Evolutionary conservation across 2,113 vertebrate genomes (phyloP), one percentile per base, ranked within the genome.

Genomic region (Leuciscus idus): DNA sequence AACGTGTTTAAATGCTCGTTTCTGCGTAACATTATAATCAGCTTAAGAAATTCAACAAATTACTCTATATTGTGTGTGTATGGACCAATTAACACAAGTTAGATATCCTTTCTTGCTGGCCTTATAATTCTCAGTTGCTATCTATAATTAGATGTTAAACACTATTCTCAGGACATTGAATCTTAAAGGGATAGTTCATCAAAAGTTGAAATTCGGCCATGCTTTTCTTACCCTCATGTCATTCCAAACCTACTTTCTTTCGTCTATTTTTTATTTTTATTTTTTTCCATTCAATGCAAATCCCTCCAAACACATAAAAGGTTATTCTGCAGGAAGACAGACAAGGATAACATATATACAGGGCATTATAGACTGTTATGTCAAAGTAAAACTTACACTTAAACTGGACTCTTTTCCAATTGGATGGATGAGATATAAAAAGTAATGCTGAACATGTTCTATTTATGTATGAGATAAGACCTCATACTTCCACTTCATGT

Each of bases 41-140:
- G 43, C 48, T 83, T 52, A 83, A 70, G 10, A 83, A 55, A 83
- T n/a, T 33, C 46, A 66, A 81, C 5, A 50, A 33, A 12, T 55
- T 15, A 10, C 23, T 48, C 11, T 81, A 64, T 46, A 21, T 19
- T 64, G 39, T 64, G 57, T 43, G 36, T 26, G 15, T 46, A 80
- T 80, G 52, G 77, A 28, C 26, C 39, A 68, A 55, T 36, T 66
- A 70, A 83, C 19, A 70, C 33, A 23, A 33, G 80, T 23, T 68
- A 52, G 23, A 68, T 52, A 50, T 0, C 10, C 26, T 12, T 28
- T 83, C 11, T 83, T 83, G 26, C 3, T 15, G 62, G 62, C 64
- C 9, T n/a, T 82, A 36, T 43, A 43, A 80, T 64, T 28, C 59
- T 46, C 59, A 81, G 4, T 48, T 82, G 26, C 62, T 52, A 70